Conservation (phyloP, 2,797 vertebrate species). For the Galagoides demidoff region DNA sequence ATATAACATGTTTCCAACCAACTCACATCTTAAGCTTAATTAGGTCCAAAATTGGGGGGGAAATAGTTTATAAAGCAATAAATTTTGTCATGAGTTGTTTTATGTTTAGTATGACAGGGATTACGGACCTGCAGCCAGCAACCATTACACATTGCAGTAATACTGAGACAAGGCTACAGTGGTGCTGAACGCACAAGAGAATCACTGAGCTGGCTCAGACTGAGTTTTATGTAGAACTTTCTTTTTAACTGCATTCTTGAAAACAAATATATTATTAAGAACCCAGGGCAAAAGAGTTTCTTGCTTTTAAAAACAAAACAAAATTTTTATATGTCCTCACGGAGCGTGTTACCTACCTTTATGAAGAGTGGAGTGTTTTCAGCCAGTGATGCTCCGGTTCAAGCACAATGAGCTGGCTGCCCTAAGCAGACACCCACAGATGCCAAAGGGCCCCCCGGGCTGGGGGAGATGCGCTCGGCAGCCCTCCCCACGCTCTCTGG, state of each 20-base stretch:
- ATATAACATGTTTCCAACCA: background rate
- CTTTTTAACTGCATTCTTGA: background rate
- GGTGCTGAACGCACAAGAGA: background rate
- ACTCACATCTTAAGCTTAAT: slow-evolving; percentile 4
- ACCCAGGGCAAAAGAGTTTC: background rate
- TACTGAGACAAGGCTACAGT: slow-evolving; percentile 50
- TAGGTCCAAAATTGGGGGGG: background rate
- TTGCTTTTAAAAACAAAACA: background rate
- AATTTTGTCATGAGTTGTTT: background rate
- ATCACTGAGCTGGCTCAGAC: background rate
- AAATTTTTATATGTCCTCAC: background rate
- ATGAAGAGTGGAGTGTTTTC: background rate
- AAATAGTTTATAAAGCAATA: background rate
- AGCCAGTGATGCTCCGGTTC: background rate
- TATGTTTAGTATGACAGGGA: background rate
- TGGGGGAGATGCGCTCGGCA: background rate
- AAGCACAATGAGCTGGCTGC: background rate
- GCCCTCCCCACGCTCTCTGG: background rate
- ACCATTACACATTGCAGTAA: background rate
- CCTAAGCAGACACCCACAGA: background rate
- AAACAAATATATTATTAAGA: background rate
- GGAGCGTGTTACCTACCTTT: background rate
- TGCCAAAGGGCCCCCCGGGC: background rate
- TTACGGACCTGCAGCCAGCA: background rate
- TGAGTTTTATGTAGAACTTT: background rate